Evolutionary conservation across 2,888 invertebrate genomes (phyloP).

Genomic region (Cataglyphis albicans): DNA sequence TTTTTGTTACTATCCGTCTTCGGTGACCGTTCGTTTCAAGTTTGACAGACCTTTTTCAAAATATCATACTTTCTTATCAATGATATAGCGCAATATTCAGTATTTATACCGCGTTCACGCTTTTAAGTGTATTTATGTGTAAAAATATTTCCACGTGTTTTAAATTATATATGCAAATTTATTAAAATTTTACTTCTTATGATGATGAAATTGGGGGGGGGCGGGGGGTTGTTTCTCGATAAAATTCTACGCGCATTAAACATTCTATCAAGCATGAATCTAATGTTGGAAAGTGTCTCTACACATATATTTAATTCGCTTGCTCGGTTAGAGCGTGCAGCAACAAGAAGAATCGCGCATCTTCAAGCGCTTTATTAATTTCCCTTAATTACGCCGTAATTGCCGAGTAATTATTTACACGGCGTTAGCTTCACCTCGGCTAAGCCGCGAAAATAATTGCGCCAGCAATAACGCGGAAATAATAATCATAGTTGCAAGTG

Average conservation of each 20-base stretch:
- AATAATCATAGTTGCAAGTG: slow-evolving; percentile 49
- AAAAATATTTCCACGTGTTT: slow-evolving; percentile 7
- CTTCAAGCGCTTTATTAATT: slow-evolving; percentile 51
- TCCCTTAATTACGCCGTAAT: slow-evolving; percentile 50
- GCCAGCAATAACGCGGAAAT: slow-evolving; percentile 47
- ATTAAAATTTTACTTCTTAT: background rate
- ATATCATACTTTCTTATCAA: background rate
- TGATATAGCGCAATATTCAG: background rate
- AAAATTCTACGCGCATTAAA: background rate
- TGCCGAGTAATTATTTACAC: slow-evolving; percentile 55
- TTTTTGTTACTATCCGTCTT: background rate
- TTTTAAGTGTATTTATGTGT: background rate
- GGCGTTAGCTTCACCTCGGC: slow-evolving; percentile 45
- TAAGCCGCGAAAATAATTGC: slow-evolving; percentile 55
- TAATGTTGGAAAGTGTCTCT: background rate
- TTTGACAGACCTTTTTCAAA: background rate
- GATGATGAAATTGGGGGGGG: background rate
- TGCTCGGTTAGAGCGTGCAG: background rate
- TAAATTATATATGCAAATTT: background rate
- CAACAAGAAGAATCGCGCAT: slow-evolving; percentile 31
- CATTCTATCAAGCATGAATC: background rate
- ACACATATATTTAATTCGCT: slow-evolving; percentile 19
- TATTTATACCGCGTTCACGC: background rate
- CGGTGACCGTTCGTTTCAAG: background rate
- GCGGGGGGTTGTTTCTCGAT: background rate